phyloP scores from a whole-genome alignment of 2,888 invertebrate genomes.

The Apodemia zela region DNA sequence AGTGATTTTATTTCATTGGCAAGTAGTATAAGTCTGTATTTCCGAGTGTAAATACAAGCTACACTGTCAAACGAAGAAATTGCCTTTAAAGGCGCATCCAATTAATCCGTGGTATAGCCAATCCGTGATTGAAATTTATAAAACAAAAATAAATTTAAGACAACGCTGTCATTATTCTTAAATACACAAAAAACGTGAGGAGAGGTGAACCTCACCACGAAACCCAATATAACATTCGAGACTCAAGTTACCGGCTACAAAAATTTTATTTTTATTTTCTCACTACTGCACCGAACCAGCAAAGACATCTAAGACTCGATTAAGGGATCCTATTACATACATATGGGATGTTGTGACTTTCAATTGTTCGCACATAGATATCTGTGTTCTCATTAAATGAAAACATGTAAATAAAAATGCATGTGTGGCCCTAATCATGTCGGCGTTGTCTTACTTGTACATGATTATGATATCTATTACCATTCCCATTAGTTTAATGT shows the following conservation, averaged over 20 bases:
- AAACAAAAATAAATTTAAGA: constrained; percentile 13
- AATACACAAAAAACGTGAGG: constrained; percentile 41
- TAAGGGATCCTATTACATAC: constrained; percentile 57
- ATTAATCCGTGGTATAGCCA: too few relatives aligned
- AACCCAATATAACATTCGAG: constrained; percentile 57
- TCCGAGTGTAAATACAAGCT: too few relatives aligned
- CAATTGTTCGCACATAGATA: constrained; percentile 18
- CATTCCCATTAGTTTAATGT: too few relatives aligned
- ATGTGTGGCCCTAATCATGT: too few relatives aligned
- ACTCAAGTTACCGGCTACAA: constrained; percentile 53
- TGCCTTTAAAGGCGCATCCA: too few relatives aligned
- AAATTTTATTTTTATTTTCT: constrained; percentile 46
- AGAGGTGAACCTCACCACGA: constrained; percentile 60
- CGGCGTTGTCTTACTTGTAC: too few relatives aligned
- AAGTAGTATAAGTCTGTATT: too few relatives aligned
- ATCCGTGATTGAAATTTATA: too few relatives aligned
- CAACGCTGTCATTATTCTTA: constrained; percentile 11
- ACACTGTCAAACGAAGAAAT: too few relatives aligned
- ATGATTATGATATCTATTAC: too few relatives aligned
- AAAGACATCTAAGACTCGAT: constrained; percentile 56
- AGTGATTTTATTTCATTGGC: too few relatives aligned
- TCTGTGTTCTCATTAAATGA: too few relatives aligned
- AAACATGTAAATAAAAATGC: not conserved
- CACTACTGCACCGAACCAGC: constrained; percentile 42
- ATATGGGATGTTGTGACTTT: constrained; percentile 36